Evolutionary conservation across 2,888 invertebrate species (phyloP).

Genomic region (Sclerodermus sp.): DNA sequence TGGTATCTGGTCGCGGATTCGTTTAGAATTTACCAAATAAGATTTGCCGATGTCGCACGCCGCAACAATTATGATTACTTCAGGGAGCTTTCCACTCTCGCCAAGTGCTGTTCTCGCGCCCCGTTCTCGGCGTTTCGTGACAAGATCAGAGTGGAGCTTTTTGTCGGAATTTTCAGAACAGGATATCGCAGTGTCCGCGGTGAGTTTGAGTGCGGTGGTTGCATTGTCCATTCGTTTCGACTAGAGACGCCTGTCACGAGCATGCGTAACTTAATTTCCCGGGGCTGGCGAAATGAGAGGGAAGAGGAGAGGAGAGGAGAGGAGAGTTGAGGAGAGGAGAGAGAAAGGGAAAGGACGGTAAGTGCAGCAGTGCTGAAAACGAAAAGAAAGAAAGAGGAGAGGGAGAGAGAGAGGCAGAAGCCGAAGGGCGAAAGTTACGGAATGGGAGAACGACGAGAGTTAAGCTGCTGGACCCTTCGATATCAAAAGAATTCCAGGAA

Average conservation of each 20-base stretch:
- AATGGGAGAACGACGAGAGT: no score
- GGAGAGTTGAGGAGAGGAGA: conserved; percentile 3
- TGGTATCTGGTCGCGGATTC: no score
- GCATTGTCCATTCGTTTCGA: conserved; percentile 36
- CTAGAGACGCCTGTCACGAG: conserved; percentile 41
- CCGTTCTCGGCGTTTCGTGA: neutral
- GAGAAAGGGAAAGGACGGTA: conserved; percentile 24
- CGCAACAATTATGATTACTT: neutral
- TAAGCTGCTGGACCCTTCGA: conserved; percentile 2
- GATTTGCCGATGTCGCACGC: no score
- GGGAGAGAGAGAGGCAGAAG: conserved; percentile 12
- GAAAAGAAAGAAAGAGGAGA: conserved; percentile 20
- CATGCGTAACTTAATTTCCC: conserved; percentile 48
- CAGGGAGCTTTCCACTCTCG: neutral
- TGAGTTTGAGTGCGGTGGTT: conserved; percentile 25
- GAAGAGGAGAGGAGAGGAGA: neutral
- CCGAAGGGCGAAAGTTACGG: neutral
- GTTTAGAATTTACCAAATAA: no score
- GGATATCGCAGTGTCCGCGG: neutral
- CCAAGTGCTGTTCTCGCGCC: neutral
- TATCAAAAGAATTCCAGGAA: conserved; percentile 30
- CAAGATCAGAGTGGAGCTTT: neutral
- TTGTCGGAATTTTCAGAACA: neutral
- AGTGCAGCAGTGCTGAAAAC: no score
- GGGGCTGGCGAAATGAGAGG: conserved; percentile 12